Evolutionary conservation across 2,888 invertebrate genomes (phyloP), one percentile per base, ranked within the genome.

Genomic region (Drosophila incognita): DNA sequence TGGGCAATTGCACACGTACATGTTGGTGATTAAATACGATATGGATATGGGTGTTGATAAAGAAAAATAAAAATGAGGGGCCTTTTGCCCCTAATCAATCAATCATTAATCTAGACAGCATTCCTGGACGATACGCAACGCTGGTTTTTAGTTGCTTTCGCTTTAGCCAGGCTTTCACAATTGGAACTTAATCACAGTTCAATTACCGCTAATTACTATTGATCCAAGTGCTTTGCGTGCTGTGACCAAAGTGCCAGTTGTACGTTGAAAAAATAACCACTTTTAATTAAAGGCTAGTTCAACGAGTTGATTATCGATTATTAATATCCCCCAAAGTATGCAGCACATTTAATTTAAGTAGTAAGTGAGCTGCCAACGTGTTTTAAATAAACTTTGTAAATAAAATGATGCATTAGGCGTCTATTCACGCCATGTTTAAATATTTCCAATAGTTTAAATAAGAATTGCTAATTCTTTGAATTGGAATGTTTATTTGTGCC

Each of bases 51-150:
- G 8, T n/a, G 29, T 18, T 57, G 27, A 75, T 49, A 62, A 70
- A 15, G 21, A 36, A 38, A 58, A 51, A 56, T 33, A 1, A 13
- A 65, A 54, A 24, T 8, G 4, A 49, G 5, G 21, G 21, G 15
- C n/a, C 15, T 15, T 33, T 18, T 13, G 38, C 24, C 11, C 11
- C 18, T 31, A 33, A 35, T 36, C 35, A 57, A 33, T 58, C 27
- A 35, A 48, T 72, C 49, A 73, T 66, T 35, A 52, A 69, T 49
- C 49, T 62, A 29, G 52, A 63, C 35, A 63, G 6, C 13, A 48
- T 69, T 53, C 54, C n/a, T 15, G 18, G 18, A 15, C 3, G n/a
- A 31, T 71, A 83, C 78, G 81, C 78, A 49, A 68, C 6, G n/a
- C 24, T 21, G 15, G 29, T 56, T 27, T 6, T 31, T 33, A 15